Conservation (phyloP, 2,888 invertebrate species). For the Ornithoptera priamus region DNA sequence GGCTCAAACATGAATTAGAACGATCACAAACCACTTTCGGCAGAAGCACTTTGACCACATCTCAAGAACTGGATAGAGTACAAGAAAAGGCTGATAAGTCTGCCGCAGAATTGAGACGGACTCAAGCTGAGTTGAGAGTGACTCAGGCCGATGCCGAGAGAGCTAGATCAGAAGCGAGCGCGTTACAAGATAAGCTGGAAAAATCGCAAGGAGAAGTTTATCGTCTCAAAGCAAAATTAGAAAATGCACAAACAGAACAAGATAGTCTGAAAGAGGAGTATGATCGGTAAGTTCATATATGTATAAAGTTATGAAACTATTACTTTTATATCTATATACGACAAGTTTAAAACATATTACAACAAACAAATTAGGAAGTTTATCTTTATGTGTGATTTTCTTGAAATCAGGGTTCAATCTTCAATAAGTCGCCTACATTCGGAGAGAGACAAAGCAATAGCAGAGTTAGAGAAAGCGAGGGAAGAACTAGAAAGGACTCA, state of each 20-base stretch:
- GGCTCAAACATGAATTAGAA: constrained; percentile 91
- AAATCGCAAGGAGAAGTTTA: constrained; percentile 97
- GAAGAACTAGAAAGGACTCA: constrained; percentile 94
- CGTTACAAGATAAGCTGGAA: constrained; percentile 94
- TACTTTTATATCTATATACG: neutral
- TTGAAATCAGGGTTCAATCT: constrained; percentile 82
- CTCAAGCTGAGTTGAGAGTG: constrained; percentile 93
- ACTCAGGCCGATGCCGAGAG: constrained; percentile 95
- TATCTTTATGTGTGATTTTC: constrained; percentile 5
- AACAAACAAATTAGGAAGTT: neutral
- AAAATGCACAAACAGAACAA: constrained; percentile 97
- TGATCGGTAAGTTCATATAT: constrained; percentile 80
- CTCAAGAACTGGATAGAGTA: constrained; percentile 89
- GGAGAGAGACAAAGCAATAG: constrained; percentile 92
- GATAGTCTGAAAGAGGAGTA: constrained; percentile 95
- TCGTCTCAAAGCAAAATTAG: constrained; percentile 94
- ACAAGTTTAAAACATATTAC: neutral
- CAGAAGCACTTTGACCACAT: constrained; percentile 88
- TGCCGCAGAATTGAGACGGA: constrained; percentile 89
- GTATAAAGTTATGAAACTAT: neutral
- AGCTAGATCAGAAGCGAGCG: constrained; percentile 89
- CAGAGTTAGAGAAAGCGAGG: constrained; percentile 90
- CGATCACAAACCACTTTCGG: constrained; percentile 91
- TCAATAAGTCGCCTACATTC: constrained; percentile 91
- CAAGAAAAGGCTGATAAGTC: constrained; percentile 93